A percentile compares a stretch with the other conserved stretches of the same genome.
Evolutionary conservation across 2,797 vertebrate genomes (phyloP).

Genomic region (Euthynnus affinis): DNA sequence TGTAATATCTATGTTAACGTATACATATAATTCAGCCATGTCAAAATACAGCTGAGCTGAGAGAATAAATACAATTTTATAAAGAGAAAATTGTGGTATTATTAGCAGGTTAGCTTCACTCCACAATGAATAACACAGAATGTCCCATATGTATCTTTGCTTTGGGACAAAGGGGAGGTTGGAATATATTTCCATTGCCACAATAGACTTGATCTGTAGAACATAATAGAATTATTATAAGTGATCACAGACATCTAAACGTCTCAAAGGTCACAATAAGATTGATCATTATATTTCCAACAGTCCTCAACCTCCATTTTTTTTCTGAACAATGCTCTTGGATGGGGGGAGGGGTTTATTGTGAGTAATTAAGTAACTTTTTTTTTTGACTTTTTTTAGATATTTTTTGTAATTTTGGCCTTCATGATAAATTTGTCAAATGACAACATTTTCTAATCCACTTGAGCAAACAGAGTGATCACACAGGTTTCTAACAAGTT

Average conservation of each 20-base stretch:
- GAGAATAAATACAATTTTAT: background rate
- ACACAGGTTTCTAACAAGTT: background rate
- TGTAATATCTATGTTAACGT: background rate
- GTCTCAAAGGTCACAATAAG: background rate
- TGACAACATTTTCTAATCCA: slow-evolving; percentile 1
- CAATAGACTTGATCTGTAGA: background rate
- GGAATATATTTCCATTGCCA: background rate
- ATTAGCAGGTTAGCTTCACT: background rate
- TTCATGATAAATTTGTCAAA: background rate
- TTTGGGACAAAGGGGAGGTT: background rate
- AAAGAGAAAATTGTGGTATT: background rate
- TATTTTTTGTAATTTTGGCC: background rate
- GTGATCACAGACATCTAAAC: background rate
- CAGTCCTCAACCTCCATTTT: slow-evolving; percentile 2
- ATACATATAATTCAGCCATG: background rate
- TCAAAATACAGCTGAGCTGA: background rate
- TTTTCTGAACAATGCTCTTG: slow-evolving; percentile 14
- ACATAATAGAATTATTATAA: background rate
- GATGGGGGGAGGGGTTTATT: slow-evolving; percentile 27
- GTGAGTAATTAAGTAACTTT: too few relatives aligned
- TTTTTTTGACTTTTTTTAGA: too few relatives aligned
- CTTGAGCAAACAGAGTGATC: background rate
- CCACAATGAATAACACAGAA: too few relatives aligned
- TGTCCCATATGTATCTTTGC: background rate
- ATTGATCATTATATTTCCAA: background rate